Conservation (phyloP, 1,140 invertebrate genomes). For the Polyergus mexicanus region DNA sequence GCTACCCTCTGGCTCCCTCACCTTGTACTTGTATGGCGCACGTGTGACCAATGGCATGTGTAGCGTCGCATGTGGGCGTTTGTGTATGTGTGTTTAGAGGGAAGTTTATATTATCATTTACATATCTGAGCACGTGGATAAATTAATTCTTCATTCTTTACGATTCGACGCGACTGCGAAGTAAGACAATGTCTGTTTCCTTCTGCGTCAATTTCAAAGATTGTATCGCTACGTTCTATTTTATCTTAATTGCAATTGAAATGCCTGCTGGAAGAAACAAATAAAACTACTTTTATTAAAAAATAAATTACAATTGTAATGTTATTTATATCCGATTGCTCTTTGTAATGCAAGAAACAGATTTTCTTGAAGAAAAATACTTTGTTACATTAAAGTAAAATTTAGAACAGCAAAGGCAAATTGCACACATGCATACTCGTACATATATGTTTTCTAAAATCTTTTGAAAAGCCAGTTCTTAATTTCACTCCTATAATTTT, state of each 20-base stretch:
- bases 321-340: background rate
- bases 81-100: background rate
- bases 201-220: background rate
- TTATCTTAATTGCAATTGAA: constrained; percentile 14
- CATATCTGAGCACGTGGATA: background rate
- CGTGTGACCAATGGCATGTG: constrained; percentile 42
- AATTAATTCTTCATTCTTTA: constrained; percentile 13
- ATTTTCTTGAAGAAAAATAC: background rate
- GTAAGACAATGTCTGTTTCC: background rate
- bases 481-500: background rate
- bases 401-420: background rate
- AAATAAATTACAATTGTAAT: background rate
- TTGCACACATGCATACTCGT: too few species aligned
- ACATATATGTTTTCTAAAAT: background rate
- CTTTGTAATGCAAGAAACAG: background rate
- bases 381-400: background rate
- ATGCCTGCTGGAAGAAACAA: background rate
- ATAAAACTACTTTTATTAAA: background rate
- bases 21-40: constrained; percentile 48
- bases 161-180: background rate
- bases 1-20: constrained; percentile 30
- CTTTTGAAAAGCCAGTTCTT: background rate
- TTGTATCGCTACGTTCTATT: background rate
- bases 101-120: constrained; percentile 18
- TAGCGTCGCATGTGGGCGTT: constrained; percentile 1